Evolutionary conservation across 2,888 invertebrate species (phyloP), one percentile per base, ranked within the genome.

Genomic region (Volucella bombylans): DNA sequence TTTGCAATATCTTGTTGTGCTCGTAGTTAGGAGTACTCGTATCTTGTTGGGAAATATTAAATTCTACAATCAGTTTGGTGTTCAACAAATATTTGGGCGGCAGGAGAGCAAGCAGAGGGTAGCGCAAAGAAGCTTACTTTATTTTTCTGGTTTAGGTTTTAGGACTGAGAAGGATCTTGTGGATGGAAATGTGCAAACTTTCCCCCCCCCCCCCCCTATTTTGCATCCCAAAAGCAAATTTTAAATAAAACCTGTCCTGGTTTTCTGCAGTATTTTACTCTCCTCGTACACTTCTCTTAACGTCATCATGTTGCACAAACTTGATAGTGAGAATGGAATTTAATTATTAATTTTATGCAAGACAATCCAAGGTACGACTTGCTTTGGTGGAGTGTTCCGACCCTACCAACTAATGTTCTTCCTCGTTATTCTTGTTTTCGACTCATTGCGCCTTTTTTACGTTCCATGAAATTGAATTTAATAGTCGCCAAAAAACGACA

Each of bases 271-370:
- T 6, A 31, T 31, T 31, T 31, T 31, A 31, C 31, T 31, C 31
- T 31, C 31, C 31, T 31, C 31, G 31, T 31, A 31, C 31, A 31
- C 45, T 55, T 14, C 41, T 23, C 41, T 31, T 50, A 11, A 23
- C 49, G n/a, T 39, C 41, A 23, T 18, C 55, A n/a, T 67, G 74
- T 74, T 79, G 74, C 79, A 67, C 55, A 31, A 71, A 59, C 76
- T 15, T 85, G 85, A 85, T 85, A 72, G 85, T 81, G 67, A 85
- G 77, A 85, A 85, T 76, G 85, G 85, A 85, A 85, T 85, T 85
- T 81, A 85, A 77, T 81, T 81, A 85, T 85, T 85, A 57, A 85
- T 85, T 57, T 72, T 77, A 76, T 85, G 76, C 81, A 64, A 81
- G 68, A 77, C 76, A 77, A 71, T 85, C 54, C 72, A 50, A 81